Percentiles rank a stretch among this genome's conserved stretches.
These are phyloP conservation scores for Oreohelix idahoensis DNA, from an alignment of 1,140 invertebrate genomes.

Conservation along the genomic window DNA sequence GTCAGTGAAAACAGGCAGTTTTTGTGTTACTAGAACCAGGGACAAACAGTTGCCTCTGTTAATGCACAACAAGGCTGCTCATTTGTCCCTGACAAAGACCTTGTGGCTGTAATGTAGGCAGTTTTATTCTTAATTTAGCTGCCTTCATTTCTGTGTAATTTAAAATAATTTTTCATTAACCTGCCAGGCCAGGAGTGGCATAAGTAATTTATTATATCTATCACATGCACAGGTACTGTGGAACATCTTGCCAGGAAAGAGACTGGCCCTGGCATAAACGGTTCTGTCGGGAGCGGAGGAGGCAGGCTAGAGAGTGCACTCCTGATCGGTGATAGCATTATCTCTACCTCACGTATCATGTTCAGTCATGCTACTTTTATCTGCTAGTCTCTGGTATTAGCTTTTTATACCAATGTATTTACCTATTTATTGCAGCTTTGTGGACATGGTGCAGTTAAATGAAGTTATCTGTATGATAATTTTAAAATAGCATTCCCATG, in stretches of 20 bases:
- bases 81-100: too few species aligned
- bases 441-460: neutral
- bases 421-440: neutral
- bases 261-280: conserved; percentile 76
- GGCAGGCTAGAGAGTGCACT: neutral
- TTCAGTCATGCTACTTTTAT: neutral
- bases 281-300: conserved; percentile 69
- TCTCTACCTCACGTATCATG: neutral
- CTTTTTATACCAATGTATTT: neutral
- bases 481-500: too few species aligned
- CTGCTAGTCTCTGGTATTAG: neutral
- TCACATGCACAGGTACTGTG: conserved; percentile 74
- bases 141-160: neutral
- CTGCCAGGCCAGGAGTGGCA: conserved; percentile 40
- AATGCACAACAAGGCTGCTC: too few species aligned
- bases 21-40: too few species aligned
- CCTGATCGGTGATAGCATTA: conserved; percentile 28
- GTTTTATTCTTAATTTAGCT: neutral
- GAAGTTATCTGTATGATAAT: too few species aligned
- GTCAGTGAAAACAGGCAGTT: too few species aligned
- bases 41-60: too few species aligned
- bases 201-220: too few species aligned
- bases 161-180: neutral
- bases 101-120: too few species aligned
- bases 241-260: conserved; percentile 74